Evolutionary conservation across 2,797 vertebrate genomes (phyloP).

Genomic region (Threskiornis aethiopicus): DNA sequence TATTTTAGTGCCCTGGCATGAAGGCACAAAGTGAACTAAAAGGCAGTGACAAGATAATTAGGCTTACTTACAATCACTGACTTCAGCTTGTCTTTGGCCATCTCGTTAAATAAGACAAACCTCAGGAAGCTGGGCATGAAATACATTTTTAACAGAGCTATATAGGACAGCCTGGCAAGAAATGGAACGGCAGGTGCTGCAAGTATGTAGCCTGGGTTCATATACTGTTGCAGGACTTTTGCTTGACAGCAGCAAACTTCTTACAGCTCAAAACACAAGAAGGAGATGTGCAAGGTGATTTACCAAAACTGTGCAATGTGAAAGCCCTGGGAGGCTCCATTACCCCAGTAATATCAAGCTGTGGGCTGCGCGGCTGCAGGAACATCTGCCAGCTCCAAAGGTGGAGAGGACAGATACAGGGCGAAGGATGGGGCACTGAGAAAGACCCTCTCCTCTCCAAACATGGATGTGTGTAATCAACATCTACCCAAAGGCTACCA

Average conservation of each 20-base stretch:
- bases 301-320: neutral
- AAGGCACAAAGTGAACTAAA: neutral
- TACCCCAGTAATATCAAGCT: neutral
- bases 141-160: conserved; percentile 20
- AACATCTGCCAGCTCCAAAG: neutral
- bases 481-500: neutral
- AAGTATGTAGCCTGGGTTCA: neutral
- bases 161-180: neutral
- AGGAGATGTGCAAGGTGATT: neutral
- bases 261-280: neutral
- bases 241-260: neutral
- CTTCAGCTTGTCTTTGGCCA: neutral
- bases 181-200: neutral
- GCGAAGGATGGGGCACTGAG: neutral
- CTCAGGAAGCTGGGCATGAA: neutral
- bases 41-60: conserved; percentile 38
- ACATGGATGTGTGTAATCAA: neutral
- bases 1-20: neutral
- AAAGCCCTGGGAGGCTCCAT: neutral
- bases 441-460: neutral
- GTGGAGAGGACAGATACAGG: accelerated
- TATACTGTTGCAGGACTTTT: neutral
- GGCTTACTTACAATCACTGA: neutral
- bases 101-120: conserved; percentile 2
- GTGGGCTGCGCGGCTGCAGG: neutral